Evolutionary conservation across 2,113 vertebrate genomes (phyloP).

Genomic region (Pica pica): DNA sequence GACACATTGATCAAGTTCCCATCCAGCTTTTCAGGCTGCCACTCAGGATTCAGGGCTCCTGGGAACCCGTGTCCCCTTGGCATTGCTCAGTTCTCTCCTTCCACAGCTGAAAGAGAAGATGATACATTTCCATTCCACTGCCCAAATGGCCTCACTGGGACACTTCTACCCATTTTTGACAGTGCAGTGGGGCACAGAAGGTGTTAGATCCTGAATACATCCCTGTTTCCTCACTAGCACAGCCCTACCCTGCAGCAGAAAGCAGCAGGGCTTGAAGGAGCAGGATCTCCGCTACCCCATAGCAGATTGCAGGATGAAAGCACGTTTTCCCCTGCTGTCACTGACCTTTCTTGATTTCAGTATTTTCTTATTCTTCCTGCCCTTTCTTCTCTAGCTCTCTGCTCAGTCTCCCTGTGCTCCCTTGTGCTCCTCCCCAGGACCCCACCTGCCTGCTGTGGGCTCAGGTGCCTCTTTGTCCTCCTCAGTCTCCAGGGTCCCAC

Average conservation of each 20-base stretch:
- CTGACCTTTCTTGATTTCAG: not conserved
- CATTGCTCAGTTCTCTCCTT: not conserved
- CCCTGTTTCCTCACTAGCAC: not conserved
- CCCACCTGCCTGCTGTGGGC: not conserved
- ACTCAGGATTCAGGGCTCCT: not conserved
- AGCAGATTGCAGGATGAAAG: not conserved
- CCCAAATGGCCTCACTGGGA: not conserved
- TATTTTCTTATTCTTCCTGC: not conserved
- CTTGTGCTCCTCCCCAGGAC: not conserved
- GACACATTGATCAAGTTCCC: not conserved
- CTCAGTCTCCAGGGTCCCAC: not conserved
- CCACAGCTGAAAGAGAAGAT: not conserved
- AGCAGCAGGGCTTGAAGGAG: not conserved
- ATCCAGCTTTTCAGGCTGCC: not conserved
- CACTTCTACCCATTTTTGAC: not conserved
- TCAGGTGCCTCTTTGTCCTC: not conserved
- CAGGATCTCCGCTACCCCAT: not conserved
- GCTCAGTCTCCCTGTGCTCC: not conserved
- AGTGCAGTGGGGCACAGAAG: accelerated
- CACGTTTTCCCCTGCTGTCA: not conserved
- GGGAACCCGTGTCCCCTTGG: not conserved
- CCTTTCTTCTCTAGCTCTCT: not conserved
- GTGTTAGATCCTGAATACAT: not conserved
- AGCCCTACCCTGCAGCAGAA: not conserved
- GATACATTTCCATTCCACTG: not conserved